phyloP scores from a whole-genome alignment of 2,888 invertebrate species.

The Polydesmus complanatus region DNA sequence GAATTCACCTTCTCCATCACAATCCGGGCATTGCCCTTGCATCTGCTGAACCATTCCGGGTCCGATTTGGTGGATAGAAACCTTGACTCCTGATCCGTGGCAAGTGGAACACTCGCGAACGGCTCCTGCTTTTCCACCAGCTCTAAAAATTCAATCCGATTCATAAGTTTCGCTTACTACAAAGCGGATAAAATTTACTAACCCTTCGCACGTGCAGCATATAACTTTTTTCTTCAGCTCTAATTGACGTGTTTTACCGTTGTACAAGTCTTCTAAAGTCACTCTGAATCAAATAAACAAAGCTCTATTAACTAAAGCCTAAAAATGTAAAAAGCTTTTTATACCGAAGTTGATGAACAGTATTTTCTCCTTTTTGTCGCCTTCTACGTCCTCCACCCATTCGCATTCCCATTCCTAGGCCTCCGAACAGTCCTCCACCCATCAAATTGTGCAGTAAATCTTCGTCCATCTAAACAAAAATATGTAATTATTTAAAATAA shows the following conservation, averaged over 20 bases:
- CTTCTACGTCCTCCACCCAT: slow-evolving; percentile 36
- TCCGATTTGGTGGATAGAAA: slow-evolving; percentile 55
- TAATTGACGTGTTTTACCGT: slow-evolving; percentile 70
- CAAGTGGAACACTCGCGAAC: slow-evolving; percentile 55
- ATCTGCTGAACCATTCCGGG: slow-evolving; percentile 41
- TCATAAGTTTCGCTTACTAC: neutral
- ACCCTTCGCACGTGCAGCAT: slow-evolving; percentile 60
- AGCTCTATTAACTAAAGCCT: neutral
- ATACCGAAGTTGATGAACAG: slow-evolving; percentile 61
- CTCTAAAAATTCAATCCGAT: slow-evolving; percentile 25
- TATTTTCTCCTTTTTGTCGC: slow-evolving; percentile 60
- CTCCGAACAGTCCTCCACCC: slow-evolving; percentile 38
- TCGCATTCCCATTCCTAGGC: slow-evolving; percentile 23
- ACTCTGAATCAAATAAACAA: slow-evolving; percentile 40
- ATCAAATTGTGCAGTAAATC: slow-evolving; percentile 56
- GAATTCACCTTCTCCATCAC: slow-evolving; percentile 38
- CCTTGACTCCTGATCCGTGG: slow-evolving; percentile 61
- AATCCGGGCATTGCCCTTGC: slow-evolving; percentile 32
- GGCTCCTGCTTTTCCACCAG: slow-evolving; percentile 54
- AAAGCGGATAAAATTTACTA: slow-evolving; percentile 27
- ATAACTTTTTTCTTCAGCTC: slow-evolving; percentile 70
- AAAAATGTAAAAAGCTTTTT: slow-evolving; percentile 20
- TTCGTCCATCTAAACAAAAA: slow-evolving; percentile 30
- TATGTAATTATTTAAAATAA: no score
- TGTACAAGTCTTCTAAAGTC: slow-evolving; percentile 76